These are phyloP conservation scores for Sesamia inferens DNA, from an alignment of 2,888 invertebrate genomes.

Conservation along the genomic window DNA sequence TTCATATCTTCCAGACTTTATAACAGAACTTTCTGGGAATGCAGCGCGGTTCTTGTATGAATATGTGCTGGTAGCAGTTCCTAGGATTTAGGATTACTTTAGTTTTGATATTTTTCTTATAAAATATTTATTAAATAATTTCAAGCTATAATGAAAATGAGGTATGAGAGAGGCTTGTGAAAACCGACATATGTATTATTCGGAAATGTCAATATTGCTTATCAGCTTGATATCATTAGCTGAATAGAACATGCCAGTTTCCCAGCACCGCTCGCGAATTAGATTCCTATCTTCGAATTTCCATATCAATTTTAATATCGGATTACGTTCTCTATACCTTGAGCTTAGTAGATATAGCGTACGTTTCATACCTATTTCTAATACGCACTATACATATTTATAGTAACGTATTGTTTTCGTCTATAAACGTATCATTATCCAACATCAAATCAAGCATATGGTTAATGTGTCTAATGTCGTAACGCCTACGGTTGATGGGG, in stretches of 20 bases:
- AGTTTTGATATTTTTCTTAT: too few relatives aligned
- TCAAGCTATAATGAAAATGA: background rate
- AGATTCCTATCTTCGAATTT: constrained; percentile 49
- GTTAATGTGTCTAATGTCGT: constrained; percentile 64
- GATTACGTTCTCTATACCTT: constrained; percentile 39
- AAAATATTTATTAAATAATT: background rate
- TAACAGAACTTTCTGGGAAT: constrained; percentile 24
- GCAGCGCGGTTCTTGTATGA: constrained; percentile 17
- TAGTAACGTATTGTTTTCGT: constrained; percentile 63
- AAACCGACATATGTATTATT: constrained; percentile 9
- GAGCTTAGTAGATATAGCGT: constrained; percentile 46
- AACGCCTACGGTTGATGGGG: constrained; percentile 68
- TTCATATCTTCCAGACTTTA: constrained; percentile 14
- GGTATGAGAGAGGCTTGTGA: background rate
- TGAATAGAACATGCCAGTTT: constrained; percentile 28
- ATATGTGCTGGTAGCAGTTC: background rate
- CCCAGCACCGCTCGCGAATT: constrained; percentile 39
- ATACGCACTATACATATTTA: constrained; percentile 49
- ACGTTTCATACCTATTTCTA: constrained; percentile 40
- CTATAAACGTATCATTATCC: constrained; percentile 66
- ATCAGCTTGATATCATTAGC: constrained; percentile 30
- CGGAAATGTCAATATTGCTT: constrained; percentile 31
- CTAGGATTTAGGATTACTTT: constrained; percentile 8
- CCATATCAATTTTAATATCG: constrained; percentile 57
- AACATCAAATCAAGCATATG: constrained; percentile 65